Evolutionary conservation across 2,113 vertebrate genomes (phyloP).

Genomic region (Odontesthes bonariensis): DNA sequence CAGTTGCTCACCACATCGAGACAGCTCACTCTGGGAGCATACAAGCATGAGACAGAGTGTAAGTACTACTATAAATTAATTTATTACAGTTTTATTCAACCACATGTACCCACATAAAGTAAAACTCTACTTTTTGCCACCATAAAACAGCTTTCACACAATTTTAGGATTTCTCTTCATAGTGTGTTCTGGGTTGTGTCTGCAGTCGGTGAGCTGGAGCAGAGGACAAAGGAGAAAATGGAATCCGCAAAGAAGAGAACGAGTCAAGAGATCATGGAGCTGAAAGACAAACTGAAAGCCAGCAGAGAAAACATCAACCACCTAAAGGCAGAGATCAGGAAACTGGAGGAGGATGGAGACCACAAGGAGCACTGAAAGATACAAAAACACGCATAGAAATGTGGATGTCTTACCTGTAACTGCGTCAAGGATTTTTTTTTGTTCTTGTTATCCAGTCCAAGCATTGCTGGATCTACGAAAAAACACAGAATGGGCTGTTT

Average conservation of each 20-base stretch:
- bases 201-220: conserved; percentile 93
- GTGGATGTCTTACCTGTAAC: background rate
- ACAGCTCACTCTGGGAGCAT: conserved; percentile 95
- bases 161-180: background rate
- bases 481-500: no score
- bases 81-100: background rate
- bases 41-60: conserved; percentile 99
- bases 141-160: background rate
- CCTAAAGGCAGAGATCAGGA: conserved; percentile 95
- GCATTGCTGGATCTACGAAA: no score
- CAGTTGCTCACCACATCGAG: conserved; percentile 96
- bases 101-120: background rate
- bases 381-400: background rate
- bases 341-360: conserved; percentile 95
- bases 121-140: background rate
- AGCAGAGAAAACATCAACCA: conserved; percentile 98
- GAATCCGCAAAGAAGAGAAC: conserved; percentile 97
- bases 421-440: no score
- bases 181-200: conserved; percentile 2
- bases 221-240: conserved; percentile 95
- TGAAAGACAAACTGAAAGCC: conserved; percentile 97
- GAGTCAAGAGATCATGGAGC: conserved; percentile 96
- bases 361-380: conserved; percentile 92
- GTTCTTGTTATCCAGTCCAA: no score
- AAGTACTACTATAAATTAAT: conserved; percentile 64